phyloP scores from a whole-genome alignment of 2,888 invertebrate species.

The Neoaliturus tenellus region DNA sequence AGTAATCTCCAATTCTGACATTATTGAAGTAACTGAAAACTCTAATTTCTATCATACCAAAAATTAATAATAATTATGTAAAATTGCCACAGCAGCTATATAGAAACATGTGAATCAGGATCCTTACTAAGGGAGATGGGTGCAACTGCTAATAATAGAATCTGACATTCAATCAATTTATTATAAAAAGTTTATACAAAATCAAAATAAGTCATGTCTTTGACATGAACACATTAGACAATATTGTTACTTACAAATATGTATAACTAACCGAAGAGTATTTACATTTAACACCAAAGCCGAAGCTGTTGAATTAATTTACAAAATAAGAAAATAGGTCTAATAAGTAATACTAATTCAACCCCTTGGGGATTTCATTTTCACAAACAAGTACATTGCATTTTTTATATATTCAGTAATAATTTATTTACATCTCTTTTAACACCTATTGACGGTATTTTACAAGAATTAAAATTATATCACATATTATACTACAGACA shows the following conservation, averaged over 20 bases:
- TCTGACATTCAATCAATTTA: slow-evolving; percentile 22
- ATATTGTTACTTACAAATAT: slow-evolving; percentile 1
- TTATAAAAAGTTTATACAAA: slow-evolving; percentile 44
- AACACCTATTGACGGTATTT: not conserved
- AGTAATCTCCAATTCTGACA: too few relatives aligned
- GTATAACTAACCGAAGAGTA: not conserved
- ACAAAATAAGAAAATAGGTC: slow-evolving; percentile 21
- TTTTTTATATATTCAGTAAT: too few relatives aligned
- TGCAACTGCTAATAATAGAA: too few relatives aligned
- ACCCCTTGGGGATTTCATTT: not conserved
- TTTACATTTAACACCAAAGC: not conserved
- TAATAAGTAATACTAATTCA: not conserved
- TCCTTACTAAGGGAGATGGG: too few relatives aligned
- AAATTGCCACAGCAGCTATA: too few relatives aligned
- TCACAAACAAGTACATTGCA: too few relatives aligned
- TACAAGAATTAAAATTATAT: not conserved
- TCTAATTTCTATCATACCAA: too few relatives aligned
- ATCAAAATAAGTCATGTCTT: slow-evolving; percentile 28
- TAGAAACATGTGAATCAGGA: too few relatives aligned
- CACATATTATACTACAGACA: not conserved
- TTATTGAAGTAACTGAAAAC: too few relatives aligned
- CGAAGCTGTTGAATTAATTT: not conserved
- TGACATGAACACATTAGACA: not conserved
- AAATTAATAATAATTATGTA: too few relatives aligned
- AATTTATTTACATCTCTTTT: slow-evolving; percentile 1